A percentile compares a stretch with the other conserved stretches of the same genome.
Conservation (phyloP, 2,888 invertebrate species). For the Limnephilus rhombicus region DNA sequence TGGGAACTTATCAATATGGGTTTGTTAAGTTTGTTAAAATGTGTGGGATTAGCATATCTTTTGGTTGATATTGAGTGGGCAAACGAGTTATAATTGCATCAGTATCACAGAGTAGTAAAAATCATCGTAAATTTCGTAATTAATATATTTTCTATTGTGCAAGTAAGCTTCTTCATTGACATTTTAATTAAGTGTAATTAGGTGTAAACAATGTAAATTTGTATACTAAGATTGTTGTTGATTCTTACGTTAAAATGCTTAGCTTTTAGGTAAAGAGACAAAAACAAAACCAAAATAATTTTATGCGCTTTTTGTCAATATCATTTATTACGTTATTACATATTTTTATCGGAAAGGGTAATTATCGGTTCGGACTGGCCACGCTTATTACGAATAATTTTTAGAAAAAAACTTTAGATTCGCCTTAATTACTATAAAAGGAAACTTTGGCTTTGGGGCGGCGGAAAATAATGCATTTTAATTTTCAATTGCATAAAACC, state of each 20-base stretch:
- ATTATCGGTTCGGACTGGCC: too few species aligned
- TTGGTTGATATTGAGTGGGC: constrained; percentile 20
- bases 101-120: not conserved
- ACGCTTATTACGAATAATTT: too few species aligned
- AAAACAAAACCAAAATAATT: not conserved
- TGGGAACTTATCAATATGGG: not conserved
- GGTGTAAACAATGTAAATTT: not conserved
- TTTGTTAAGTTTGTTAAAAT: constrained; percentile 33
- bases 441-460: too few species aligned
- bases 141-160: not conserved
- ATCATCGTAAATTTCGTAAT: not conserved
- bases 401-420: too few species aligned
- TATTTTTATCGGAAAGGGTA: not conserved
- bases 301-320: not conserved
- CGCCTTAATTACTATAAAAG: too few species aligned
- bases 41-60: constrained; percentile 37
- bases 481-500: too few species aligned
- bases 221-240: not conserved
- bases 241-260: not conserved
- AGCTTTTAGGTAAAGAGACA: not conserved
- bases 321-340: not conserved
- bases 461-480: too few species aligned
- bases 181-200: not conserved
- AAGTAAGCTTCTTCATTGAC: not conserved
- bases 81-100: constrained; percentile 21